Base-by-base conservation (phyloP, 2,888 invertebrate genomes). In the Macropis europaea region DNA sequence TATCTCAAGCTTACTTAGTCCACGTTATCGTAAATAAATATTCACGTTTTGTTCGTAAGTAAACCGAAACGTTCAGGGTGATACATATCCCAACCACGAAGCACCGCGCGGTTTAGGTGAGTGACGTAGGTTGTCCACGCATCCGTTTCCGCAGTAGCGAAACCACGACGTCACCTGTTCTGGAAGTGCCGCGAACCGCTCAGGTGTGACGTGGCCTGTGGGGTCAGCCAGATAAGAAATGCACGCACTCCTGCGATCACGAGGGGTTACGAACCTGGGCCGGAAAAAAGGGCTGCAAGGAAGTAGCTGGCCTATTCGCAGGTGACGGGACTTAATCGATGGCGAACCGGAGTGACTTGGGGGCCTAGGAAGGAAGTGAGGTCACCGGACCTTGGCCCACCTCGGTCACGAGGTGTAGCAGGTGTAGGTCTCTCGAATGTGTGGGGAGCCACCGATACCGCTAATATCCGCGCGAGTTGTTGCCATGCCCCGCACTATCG, bases 311-410 rank as follows among this genome's bases (percentile, higher is more conserved):
- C 63, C 82, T 77, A 81, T 77, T 82, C 81, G 80, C 85, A 86
- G 86, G 86, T 86, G 85, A 86, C 83, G 77, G 76, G 53, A 69
- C 79, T 79, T 73, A 76, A 79, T 79, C 79, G 79, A 66, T 19
- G 62, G 36, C 26, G 63, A 54, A 63, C 38, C 57, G 34, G 38
- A 32, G 64, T 42, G 73, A 64, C 75, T 79, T 69, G 77, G 76
- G 82, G 81, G 68, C 63, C 73, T 70, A 71, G 83, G 81, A 84
- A 86, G 86, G 86, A 86, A 86, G 86, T 83, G 84, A 84, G 84
- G 82, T 86, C 84, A 86, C 79, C 79, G 82, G 86, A 86, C 83
- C 84, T 86, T 84, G 83, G 85, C 86, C 79, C 77, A 81, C 77
- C 81, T 76, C 66, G 81, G 73, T 73, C 79, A 73, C 48, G 57